Evolutionary conservation across 2,888 invertebrate genomes (phyloP).

Genomic region (Nymphalis c-album): DNA sequence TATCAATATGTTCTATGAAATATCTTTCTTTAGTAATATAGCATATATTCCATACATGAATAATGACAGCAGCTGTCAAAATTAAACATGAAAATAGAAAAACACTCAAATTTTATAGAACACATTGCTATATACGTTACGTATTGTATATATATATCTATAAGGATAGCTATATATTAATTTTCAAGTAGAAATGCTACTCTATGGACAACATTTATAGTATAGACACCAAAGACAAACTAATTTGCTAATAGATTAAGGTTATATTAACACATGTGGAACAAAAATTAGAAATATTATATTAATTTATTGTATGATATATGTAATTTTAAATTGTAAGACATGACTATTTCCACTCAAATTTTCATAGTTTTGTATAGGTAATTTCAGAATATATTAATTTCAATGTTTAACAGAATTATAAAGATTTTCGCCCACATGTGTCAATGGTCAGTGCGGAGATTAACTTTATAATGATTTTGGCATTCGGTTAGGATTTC

Average conservation of each 20-base stretch:
- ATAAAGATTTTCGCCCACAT: slow-evolving; percentile 9
- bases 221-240: slow-evolving; percentile 17
- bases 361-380: no score
- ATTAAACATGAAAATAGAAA: neutral
- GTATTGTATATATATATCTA: neutral
- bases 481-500: slow-evolving; percentile 28
- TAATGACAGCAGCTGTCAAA: neutral
- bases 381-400: neutral
- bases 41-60: no score
- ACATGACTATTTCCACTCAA: no score
- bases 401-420: neutral
- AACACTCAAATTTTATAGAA: neutral
- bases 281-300: neutral
- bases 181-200: slow-evolving; percentile 26
- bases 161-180: slow-evolving; percentile 1
- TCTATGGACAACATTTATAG: slow-evolving; percentile 10
- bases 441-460: slow-evolving; percentile 12
- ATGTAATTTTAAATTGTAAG: no score
- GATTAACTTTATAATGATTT: slow-evolving; percentile 18
- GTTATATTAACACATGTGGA: neutral
- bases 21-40: neutral
- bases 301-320: neutral
- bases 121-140: slow-evolving; percentile 2
- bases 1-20: slow-evolving; percentile 4
- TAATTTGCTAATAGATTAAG: neutral